Conservation (phyloP, 2,797 vertebrate species). For the Toxotes lorentzi region DNA sequence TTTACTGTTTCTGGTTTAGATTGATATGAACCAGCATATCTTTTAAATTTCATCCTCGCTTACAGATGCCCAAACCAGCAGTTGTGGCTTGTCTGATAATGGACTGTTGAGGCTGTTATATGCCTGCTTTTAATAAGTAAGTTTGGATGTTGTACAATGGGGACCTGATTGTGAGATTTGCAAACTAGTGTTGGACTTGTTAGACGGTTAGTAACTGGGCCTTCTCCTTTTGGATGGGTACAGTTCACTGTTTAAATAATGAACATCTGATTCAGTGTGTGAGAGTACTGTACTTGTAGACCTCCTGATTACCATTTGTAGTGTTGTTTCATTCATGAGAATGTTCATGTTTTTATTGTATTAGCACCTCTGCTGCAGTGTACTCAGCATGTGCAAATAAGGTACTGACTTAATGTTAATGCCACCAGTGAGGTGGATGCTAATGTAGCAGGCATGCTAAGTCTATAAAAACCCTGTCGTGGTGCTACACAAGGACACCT, state of each 20-base stretch:
- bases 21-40: not conserved
- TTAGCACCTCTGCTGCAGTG: conserved; percentile 7
- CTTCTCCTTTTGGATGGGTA: not conserved
- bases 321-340: conserved; percentile 35
- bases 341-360: conserved; percentile 10
- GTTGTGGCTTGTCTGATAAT: conserved; percentile 8
- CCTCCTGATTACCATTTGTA: conserved; percentile 4
- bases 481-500: not conserved
- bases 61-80: not conserved
- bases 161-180: conserved; percentile 10
- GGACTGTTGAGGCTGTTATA: conserved; percentile 18
- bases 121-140: conserved; percentile 2
- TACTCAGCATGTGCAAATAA: conserved; percentile 26
- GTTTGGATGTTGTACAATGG: conserved; percentile 14
- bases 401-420: not conserved
- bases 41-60: not conserved
- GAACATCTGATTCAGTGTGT: conserved; percentile 1
- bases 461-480: not conserved
- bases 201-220: not conserved
- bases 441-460: not conserved
- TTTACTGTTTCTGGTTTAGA: conserved; percentile 9
- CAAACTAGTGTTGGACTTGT: conserved; percentile 13
- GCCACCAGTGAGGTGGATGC: conserved; percentile 10
- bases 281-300: not conserved
- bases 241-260: conserved; percentile 7